A percentile compares a stretch with the other conserved stretches of the same genome.
phyloP scores from a whole-genome alignment of 2,113 vertebrate species.

The Microtus montanus region DNA sequence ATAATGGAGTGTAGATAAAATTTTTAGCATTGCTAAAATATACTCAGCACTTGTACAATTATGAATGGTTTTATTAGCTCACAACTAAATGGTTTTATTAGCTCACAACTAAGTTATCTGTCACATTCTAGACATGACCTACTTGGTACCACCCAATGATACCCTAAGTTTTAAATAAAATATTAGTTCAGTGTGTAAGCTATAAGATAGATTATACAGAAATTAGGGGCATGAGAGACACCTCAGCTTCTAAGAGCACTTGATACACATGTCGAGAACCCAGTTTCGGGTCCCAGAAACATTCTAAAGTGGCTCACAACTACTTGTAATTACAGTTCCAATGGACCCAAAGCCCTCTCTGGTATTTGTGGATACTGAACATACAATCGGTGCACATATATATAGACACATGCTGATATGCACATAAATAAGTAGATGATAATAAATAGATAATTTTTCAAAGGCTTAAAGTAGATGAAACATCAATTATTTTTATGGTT shows the following conservation, averaged over 20 bases:
- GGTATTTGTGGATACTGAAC: too few relatives aligned
- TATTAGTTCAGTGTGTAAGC: background rate
- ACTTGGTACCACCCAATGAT: background rate
- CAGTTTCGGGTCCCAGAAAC: background rate
- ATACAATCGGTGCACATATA: background rate
- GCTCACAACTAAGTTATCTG: background rate
- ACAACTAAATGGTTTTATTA: conserved; percentile 12
- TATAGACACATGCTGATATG: too few relatives aligned
- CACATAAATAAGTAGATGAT: too few relatives aligned
- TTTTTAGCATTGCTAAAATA: background rate
- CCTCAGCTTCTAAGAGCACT: too few relatives aligned
- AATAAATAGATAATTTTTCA: background rate
- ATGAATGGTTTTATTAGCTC: conserved; percentile 14
- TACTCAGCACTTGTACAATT: background rate
- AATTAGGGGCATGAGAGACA: background rate
- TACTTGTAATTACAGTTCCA: background rate
- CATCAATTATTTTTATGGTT: background rate
- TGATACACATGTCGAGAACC: background rate
- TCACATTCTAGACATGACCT: background rate
- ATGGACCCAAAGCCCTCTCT: background rate
- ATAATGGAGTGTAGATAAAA: background rate
- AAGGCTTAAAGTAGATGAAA: background rate
- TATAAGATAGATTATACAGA: background rate
- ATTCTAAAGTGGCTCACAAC: background rate
- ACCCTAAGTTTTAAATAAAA: conserved; percentile 19